Base-by-base conservation (phyloP, 2,888 invertebrate genomes). In the Catocala fraxini region DNA sequence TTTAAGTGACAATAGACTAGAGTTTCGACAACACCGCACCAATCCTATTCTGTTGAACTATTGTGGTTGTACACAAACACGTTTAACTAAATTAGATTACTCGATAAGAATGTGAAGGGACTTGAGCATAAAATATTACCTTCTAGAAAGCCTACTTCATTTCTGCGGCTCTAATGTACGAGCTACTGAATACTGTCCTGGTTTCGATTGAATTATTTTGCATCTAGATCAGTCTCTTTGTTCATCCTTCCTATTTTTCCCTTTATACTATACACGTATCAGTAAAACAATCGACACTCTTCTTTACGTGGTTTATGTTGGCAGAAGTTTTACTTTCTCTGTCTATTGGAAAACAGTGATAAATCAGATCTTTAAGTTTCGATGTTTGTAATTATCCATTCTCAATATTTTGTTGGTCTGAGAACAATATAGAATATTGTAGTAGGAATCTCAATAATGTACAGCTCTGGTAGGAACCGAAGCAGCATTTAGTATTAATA, bases 1-100 rank as follows among this genome's bases (percentile, higher is more conserved):
- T 54, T 54, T 46, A 58, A 65, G 47, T 33, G 51, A 55, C 51
- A 67, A 67, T 49, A 65, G 56, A 51, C 52, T 48, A 51, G 39
- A 60, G 47, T 48, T 7, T 51, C 51, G 51, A 56, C 13, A 46
- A 35, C 25, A 25, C 42, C 43, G 49, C 41, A 48, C 55, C 51
- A 60, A 68, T 73, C 46, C 34, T 61, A 68, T 53, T 63, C 59
- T 13, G 35, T 47, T 46, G 10, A 56, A 46, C 58, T 54, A 47
- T 58, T 59, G 56, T 67, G 56, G 54, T 59, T 61, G 63, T 59
- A 52, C 53, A 57, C 59, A 63, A 65, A 53, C 57, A 59, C 45
- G 49, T 73, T 67, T 49, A 25, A 43, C 61, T 46, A 53, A 72
- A 73, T 65, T 70, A 54, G 13, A 56, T 54, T 42, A 25, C 45